A percentile compares a stretch with the other conserved stretches of the same genome.
phyloP scores from a whole-genome alignment of 53 echinoderm and acorn worm genomes.

The Hippasteria phrygiana region DNA sequence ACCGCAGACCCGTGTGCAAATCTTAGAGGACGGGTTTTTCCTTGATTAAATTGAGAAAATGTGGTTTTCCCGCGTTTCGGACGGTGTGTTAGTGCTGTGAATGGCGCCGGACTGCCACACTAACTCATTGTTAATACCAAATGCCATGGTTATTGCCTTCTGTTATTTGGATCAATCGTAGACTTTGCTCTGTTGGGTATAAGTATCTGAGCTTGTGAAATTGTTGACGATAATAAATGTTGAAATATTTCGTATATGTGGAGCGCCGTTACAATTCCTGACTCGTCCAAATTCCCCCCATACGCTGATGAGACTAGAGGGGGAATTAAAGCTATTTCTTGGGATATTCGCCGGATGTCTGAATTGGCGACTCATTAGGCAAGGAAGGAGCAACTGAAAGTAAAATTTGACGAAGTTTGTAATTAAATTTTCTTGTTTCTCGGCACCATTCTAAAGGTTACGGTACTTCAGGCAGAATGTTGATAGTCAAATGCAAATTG shows the following conservation, averaged over 20 bases:
- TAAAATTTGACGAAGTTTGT: not conserved
- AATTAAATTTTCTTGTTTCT: constrained; percentile 5
- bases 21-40: not conserved
- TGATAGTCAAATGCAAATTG: no score
- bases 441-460: not conserved
- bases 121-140: constrained; percentile 1
- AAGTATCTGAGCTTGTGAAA: not conserved
- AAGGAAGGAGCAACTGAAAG: no score
- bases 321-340: not conserved
- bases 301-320: not conserved
- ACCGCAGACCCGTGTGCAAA: not conserved
- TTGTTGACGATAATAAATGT: not conserved
- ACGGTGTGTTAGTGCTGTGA: not conserved
- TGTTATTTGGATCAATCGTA: constrained; percentile 15
- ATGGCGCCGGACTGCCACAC: not conserved
- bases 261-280: not conserved
- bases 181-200: constrained; percentile 20
- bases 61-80: not conserved
- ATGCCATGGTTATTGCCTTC: constrained; percentile 8
- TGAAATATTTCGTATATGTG: not conserved
- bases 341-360: not conserved
- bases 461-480: not conserved
- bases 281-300: not conserved
- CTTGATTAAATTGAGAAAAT: not conserved
- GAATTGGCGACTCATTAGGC: no score